phyloP scores from a whole-genome alignment of 2,797 vertebrate genomes.

The Bovichtus diacanthus region DNA sequence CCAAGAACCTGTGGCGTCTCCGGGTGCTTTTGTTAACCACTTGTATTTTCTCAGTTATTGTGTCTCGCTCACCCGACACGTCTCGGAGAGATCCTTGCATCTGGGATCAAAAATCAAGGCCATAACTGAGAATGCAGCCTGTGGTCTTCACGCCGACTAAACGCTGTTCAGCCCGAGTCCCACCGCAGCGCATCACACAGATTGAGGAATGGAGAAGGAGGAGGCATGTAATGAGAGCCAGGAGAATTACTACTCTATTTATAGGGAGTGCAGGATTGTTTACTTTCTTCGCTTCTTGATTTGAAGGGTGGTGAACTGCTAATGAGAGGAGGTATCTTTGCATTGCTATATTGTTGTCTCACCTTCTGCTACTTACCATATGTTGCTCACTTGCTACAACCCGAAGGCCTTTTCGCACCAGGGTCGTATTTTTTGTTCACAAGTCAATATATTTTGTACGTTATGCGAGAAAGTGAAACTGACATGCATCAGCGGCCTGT shows the following conservation, averaged over 20 bases:
- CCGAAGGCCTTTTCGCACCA: not conserved
- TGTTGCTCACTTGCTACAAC: slow-evolving; percentile 29
- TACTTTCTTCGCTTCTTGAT: slow-evolving; percentile 67
- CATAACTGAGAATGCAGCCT: slow-evolving; percentile 66
- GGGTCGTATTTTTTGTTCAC: not conserved
- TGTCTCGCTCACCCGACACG: slow-evolving; percentile 37
- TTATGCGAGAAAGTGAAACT: no score
- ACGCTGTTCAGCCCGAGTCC: slow-evolving; percentile 68
- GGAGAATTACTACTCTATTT: slow-evolving; percentile 78
- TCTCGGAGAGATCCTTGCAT: slow-evolving; percentile 59
- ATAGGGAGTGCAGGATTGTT: slow-evolving; percentile 73
- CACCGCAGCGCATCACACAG: slow-evolving; percentile 71
- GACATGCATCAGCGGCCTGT: no score
- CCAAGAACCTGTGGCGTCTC: slow-evolving; percentile 39
- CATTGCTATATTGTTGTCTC: slow-evolving; percentile 25
- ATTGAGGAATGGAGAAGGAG: slow-evolving; percentile 71
- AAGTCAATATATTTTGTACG: not conserved
- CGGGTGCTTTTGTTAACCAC: slow-evolving; percentile 58
- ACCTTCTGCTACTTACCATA: slow-evolving; percentile 9
- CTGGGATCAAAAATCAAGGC: slow-evolving; percentile 76
- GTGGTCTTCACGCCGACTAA: slow-evolving; percentile 78
- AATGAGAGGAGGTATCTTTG: slow-evolving; percentile 60
- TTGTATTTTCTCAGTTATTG: slow-evolving; percentile 71
- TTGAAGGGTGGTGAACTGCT: slow-evolving; percentile 62
- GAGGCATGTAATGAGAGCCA: slow-evolving; percentile 80